Percentiles rank a stretch among this genome's conserved stretches.
These are phyloP conservation scores for Stictocephala bisonia DNA, from an alignment of 2,888 invertebrate species.

Conservation along the genomic window DNA sequence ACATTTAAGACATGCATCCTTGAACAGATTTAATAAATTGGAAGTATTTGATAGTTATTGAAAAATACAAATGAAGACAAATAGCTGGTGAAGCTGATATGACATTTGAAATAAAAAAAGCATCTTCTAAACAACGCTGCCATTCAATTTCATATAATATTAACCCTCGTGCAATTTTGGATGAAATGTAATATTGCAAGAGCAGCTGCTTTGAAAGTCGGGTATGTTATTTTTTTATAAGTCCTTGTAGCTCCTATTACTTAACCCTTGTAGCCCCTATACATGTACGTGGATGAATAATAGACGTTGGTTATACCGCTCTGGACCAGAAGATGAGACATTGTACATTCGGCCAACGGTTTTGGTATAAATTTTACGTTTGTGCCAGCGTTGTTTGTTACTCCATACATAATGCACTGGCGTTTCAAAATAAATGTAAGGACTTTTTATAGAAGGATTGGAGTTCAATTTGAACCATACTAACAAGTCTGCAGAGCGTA, in stretches of 20 bases:
- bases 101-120: conserved; percentile 56
- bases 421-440: conserved; percentile 32
- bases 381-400: not conserved
- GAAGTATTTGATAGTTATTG: conserved; percentile 54
- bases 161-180: too few relatives aligned
- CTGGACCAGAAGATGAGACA: conserved; percentile 26
- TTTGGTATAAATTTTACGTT: conserved; percentile 1
- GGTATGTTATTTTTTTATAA: not conserved
- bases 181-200: too few relatives aligned
- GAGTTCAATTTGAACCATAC: conserved; percentile 53
- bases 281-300: conserved; percentile 33
- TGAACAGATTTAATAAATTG: conserved; percentile 57
- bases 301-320: conserved; percentile 42
- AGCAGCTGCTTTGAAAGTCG: conserved; percentile 19
- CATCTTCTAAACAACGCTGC: conserved; percentile 56
- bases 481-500: not conserved
- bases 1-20: conserved; percentile 53
- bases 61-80: conserved; percentile 59
- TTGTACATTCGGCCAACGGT: conserved; percentile 46
- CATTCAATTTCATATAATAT: conserved; percentile 45
- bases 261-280: conserved; percentile 38
- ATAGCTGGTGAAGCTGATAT: conserved; percentile 59
- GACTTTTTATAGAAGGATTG: conserved; percentile 47
- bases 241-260: conserved; percentile 8
- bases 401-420: conserved; percentile 35